Percentiles rank a stretch among this genome's conserved stretches.
phyloP scores from a whole-genome alignment of 1,140 invertebrate species.

The Copidosoma floridanum region DNA sequence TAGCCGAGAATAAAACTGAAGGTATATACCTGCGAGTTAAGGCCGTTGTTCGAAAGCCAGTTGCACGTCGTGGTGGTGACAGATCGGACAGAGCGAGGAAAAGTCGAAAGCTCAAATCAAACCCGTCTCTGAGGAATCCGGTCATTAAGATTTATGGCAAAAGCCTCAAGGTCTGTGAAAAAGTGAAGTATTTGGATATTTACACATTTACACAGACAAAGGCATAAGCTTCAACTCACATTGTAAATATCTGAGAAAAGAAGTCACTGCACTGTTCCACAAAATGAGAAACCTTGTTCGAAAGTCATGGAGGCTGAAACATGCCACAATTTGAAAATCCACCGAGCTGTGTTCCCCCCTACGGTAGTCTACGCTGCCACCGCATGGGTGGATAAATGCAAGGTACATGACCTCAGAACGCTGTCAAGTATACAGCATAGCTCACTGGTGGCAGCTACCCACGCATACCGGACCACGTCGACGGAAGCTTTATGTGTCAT shows the following conservation, averaged over 20 bases:
- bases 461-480: slow-evolving; percentile 4
- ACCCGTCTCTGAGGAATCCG: no score
- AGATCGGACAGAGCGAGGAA: no score
- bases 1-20: neutral
- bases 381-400: slow-evolving; percentile 8
- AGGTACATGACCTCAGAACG: neutral
- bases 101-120: no score
- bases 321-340: neutral
- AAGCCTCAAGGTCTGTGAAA: no score
- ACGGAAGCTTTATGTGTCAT: neutral
- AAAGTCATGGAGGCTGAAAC: slow-evolving; percentile 15
- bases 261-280: neutral
- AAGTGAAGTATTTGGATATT: no score
- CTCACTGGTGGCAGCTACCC: neutral
- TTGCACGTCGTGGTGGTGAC: no score
- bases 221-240: no score
- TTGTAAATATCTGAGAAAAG: neutral
- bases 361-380: no score
- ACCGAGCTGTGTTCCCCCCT: slow-evolving; percentile 16
- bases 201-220: no score
- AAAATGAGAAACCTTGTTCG: neutral
- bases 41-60: neutral
- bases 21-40: neutral
- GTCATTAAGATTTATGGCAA: no score
- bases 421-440: neutral